Evolutionary conservation across 2,113 vertebrate genomes (phyloP), one percentile per base, ranked within the genome.

Genomic region (Microtus richardsoni): DNA sequence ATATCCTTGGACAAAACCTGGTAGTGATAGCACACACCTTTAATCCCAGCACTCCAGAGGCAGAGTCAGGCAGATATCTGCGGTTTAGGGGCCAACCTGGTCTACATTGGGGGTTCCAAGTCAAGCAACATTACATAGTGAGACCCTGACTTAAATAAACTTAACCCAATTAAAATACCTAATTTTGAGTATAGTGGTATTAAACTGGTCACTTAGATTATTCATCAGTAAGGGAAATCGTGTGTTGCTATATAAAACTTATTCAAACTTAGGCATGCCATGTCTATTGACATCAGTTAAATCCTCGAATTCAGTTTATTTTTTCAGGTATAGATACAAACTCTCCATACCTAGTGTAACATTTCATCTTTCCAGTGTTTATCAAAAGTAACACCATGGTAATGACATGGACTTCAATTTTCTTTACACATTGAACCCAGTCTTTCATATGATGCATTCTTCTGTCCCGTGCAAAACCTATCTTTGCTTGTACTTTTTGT

Each of bases 201-300:
- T 44, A 80, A 93, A 82, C n/a, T 89, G n/a, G 12, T 5, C 26
- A n/a, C 39, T 39, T 49, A 93, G 85, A 85, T 94, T 91, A 4
- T 52, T 14, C 21, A 73, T 79, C 28, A 39, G 7, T 49, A 47
- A 66, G n/a, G 73, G 7, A 84, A 73, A 64, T 83, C 52, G 39
- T 84, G 83, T 92, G 26, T 91, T 94, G 36, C 84, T 39, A 30
- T 73, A 6, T 47, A 73, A 90, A 88, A 85, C 49, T 94, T 91
- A 93, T 62, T 87, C 41, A 94, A 96, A 89, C 11, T 62, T 94
- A 60, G 92, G 3, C 33, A 90, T 88, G 91, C 88, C 85, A 92
- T 73, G 2, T 14, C 71, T 79, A 90, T 54, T 94, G 58, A 85
- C 44, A 54, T 88, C 91, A 68, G 88, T 91, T 92, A 95, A 96